A percentile compares a stretch with the other conserved stretches of the same genome.
Conservation (phyloP, 2,797 vertebrate species). For the Anabas testudineus region DNA sequence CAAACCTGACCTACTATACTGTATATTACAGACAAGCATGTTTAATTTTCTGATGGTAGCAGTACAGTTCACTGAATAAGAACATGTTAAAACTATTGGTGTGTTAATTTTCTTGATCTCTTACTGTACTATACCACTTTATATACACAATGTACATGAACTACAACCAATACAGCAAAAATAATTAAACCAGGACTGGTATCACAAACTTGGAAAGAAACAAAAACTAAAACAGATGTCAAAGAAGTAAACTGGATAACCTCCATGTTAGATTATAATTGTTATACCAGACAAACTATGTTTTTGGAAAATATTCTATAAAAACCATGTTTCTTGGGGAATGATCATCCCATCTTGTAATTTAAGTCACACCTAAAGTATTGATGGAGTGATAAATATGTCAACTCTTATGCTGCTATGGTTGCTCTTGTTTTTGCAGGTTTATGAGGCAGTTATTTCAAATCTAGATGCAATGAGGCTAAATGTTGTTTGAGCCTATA, state of each 20-base stretch:
- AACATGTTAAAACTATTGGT: neutral
- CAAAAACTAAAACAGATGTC: neutral
- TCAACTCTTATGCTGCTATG: neutral
- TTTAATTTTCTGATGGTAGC: neutral
- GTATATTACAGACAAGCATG: neutral
- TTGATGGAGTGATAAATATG: neutral
- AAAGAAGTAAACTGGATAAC: neutral
- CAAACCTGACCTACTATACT: neutral
- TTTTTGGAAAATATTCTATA: neutral
- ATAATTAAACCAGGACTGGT: neutral
- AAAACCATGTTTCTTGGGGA: neutral
- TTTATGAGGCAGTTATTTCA: neutral
- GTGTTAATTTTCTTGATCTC: too few relatives aligned
- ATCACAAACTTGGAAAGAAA: neutral
- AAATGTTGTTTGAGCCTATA: constrained; percentile 1
- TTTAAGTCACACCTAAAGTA: neutral
- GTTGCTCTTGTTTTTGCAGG: neutral
- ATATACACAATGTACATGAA: neutral
- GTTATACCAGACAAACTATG: neutral
- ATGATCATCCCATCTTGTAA: neutral
- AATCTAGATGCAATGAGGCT: neutral
- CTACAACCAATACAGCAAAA: neutral
- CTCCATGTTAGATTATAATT: neutral
- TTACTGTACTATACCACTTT: too few relatives aligned
- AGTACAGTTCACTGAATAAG: too few relatives aligned